These are phyloP conservation scores for Dolichallabes microphthalmus DNA, from an alignment of 2,113 vertebrate species.

Conservation along the genomic window DNA sequence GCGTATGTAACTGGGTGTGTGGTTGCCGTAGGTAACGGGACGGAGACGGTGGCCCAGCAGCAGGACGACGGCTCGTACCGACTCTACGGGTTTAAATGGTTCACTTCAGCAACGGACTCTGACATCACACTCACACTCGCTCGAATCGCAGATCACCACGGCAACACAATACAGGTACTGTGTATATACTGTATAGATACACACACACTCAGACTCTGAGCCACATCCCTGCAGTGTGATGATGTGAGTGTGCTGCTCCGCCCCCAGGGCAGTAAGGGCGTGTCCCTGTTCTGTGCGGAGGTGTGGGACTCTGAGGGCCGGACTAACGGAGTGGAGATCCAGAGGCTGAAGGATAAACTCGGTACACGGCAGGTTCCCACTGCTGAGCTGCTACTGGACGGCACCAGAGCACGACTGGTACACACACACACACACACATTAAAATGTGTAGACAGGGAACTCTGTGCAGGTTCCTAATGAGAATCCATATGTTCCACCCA, in stretches of 20 bases:
- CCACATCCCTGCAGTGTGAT: background rate
- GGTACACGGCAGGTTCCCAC: slow-evolving; percentile 85
- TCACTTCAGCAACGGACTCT: slow-evolving; percentile 84
- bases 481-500: too few species aligned
- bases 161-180: slow-evolving; percentile 66
- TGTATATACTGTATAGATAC: background rate
- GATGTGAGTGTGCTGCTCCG: background rate
- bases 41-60: slow-evolving; percentile 77
- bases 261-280: slow-evolving; percentile 74
- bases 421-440: slow-evolving; percentile 23
- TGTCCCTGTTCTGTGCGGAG: slow-evolving; percentile 83
- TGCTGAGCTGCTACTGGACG: slow-evolving; percentile 81
- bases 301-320: slow-evolving; percentile 70
- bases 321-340: slow-evolving; percentile 78
- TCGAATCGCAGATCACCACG: slow-evolving; percentile 69
- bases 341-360: slow-evolving; percentile 85
- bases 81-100: slow-evolving; percentile 86
- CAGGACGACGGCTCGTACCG: slow-evolving; percentile 75
- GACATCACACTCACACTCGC: slow-evolving; percentile 82
- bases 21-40: slow-evolving; percentile 69
- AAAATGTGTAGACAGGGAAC: too few species aligned
- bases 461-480: too few species aligned
- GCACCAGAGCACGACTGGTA: slow-evolving; percentile 75
- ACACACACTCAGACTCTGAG: background rate
- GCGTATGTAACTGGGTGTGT: slow-evolving; percentile 12